These are phyloP conservation scores for Plagodis pulveraria DNA, from an alignment of 2,888 invertebrate species.

Conservation along the genomic window DNA sequence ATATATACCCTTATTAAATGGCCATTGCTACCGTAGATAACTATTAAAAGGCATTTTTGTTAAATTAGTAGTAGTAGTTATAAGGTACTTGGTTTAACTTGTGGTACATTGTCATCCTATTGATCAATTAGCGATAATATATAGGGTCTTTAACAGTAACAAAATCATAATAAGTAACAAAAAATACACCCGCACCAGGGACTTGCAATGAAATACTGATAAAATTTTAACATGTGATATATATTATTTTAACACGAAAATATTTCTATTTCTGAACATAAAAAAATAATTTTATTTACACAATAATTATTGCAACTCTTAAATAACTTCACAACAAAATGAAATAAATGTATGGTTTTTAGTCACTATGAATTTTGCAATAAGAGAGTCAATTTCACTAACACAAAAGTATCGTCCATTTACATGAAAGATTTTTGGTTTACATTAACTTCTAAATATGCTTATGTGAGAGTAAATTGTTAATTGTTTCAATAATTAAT, in stretches of 20 bases:
- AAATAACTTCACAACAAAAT: constrained; percentile 71
- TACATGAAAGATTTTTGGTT: too few species aligned
- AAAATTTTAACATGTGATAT: constrained; percentile 73
- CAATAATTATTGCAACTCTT: constrained; percentile 64
- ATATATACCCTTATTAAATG: too few species aligned
- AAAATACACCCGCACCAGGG: neutral
- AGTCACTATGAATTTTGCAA: neutral
- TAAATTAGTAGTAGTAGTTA: too few species aligned
- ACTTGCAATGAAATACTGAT: constrained; percentile 34
- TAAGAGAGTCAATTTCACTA: too few species aligned
- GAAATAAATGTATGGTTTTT: neutral
- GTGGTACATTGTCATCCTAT: too few species aligned
- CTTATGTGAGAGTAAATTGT: neutral
- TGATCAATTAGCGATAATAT: too few species aligned
- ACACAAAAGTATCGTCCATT: too few species aligned
- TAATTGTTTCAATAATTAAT: neutral
- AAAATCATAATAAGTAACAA: too few species aligned
- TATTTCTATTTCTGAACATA: constrained; percentile 61
- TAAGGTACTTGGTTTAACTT: too few species aligned
- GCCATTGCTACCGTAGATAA: too few species aligned
- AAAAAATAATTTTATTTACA: constrained; percentile 61
- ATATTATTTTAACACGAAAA: constrained; percentile 72
- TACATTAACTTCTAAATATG: neutral
- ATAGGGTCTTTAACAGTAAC: too few species aligned
- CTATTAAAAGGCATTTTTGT: too few species aligned